A percentile compares a stretch with the other conserved stretches of the same genome.
Conservation (phyloP, 1,140 invertebrate species). For the Drosophila repleta region DNA sequence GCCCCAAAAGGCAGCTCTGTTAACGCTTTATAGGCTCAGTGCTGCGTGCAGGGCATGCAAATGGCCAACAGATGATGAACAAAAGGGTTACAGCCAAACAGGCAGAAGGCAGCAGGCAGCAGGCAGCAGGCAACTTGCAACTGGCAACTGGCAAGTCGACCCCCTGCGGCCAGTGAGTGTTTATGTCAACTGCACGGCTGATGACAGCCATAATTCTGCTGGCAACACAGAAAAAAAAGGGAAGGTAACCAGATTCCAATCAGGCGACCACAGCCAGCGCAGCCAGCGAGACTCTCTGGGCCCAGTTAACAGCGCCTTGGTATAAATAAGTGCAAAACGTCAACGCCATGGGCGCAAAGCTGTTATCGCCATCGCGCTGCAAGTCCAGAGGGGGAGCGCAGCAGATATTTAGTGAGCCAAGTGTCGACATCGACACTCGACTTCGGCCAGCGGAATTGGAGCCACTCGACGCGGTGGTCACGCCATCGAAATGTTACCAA, state of each 20-base stretch:
- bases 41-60: conserved; percentile 60
- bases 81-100: conserved; percentile 38
- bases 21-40: conserved; percentile 38
- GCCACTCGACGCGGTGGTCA: conserved; percentile 61
- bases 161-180: conserved; percentile 74
- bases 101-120: conserved; percentile 41
- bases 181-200: conserved; percentile 77
- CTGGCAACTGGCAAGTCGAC: conserved; percentile 56
- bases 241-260: conserved; percentile 35
- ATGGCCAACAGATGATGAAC: conserved; percentile 47
- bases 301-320: conserved; percentile 46
- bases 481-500: conserved; percentile 58
- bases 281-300: conserved; percentile 17
- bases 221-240: conserved; percentile 3
- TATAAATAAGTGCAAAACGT: conserved; percentile 77
- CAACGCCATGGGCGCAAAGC: conserved; percentile 78
- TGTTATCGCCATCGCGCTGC: conserved; percentile 73
- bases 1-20: conserved; percentile 18
- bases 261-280: conserved; percentile 14
- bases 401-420: conserved; percentile 47
- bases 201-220: conserved; percentile 77
- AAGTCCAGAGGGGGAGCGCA: neutral
- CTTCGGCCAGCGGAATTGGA: conserved; percentile 48
- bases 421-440: conserved; percentile 47
- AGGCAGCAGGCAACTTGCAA: conserved; percentile 10